These are phyloP conservation scores for Sciurus carolinensis DNA, from an alignment of 2,797 vertebrate species.

Conservation along the genomic window DNA sequence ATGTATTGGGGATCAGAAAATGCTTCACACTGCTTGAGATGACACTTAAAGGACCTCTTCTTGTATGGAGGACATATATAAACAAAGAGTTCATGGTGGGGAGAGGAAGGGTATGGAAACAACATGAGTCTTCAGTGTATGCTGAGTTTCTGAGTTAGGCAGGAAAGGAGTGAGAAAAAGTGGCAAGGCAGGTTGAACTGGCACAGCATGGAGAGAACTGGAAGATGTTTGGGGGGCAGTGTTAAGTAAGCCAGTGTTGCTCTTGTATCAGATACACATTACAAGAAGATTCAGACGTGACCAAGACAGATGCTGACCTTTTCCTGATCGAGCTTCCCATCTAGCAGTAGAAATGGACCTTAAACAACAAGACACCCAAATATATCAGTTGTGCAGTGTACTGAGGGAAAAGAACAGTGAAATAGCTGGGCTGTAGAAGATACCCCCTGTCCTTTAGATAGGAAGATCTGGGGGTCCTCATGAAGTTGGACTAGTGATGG, in stretches of 20 bases:
- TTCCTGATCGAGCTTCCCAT: neutral
- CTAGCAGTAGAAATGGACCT: neutral
- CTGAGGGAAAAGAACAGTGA: neutral
- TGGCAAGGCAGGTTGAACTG: neutral
- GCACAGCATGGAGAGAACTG: neutral
- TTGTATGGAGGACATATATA: neutral
- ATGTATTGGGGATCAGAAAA: neutral
- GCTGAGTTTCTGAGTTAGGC: conserved; percentile 1
- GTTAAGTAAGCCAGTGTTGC: conserved; percentile 41
- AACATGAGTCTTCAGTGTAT: neutral
- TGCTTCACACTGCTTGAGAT: conserved; percentile 17
- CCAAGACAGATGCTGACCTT: neutral
- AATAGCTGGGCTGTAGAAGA: neutral
- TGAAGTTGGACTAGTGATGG: neutral
- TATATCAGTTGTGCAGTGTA: neutral
- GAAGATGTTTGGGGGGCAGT: neutral
- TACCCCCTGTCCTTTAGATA: neutral
- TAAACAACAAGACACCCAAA: conserved; percentile 1
- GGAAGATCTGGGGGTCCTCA: neutral
- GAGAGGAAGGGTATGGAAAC: neutral
- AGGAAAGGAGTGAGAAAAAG: neutral
- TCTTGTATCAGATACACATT: neutral
- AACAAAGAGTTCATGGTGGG: neutral
- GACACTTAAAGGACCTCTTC: conserved; percentile 16
- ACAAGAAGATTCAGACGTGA: neutral